Evolutionary conservation across 2,797 vertebrate species (phyloP).

Genomic region (Macrochelys suwanniensis): DNA sequence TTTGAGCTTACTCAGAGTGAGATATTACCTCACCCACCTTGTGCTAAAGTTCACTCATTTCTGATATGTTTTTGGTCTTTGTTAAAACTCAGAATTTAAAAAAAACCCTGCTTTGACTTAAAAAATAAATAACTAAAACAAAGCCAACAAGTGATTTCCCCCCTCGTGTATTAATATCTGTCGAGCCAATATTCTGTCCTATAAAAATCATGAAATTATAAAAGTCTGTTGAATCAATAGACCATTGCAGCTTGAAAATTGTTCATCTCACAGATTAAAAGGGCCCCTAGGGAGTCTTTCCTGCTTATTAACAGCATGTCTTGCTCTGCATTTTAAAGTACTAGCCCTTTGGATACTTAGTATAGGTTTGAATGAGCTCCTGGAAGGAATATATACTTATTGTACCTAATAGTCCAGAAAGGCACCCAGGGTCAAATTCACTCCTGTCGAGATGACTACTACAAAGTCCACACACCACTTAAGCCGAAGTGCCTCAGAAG

Average conservation of each 20-base stretch:
- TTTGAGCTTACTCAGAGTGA: not conserved
- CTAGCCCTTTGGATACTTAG: constrained; percentile 30
- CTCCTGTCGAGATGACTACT: not conserved
- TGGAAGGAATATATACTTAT: constrained; percentile 2
- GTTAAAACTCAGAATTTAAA: not conserved
- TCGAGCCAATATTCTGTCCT: constrained; percentile 18
- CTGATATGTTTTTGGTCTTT: not conserved
- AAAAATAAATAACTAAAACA: not conserved
- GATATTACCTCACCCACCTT: not conserved
- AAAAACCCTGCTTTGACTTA: constrained; percentile 8
- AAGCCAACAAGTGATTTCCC: constrained; percentile 35
- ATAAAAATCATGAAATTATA: constrained; percentile 45
- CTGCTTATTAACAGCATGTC: constrained; percentile 35
- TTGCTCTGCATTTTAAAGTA: constrained; percentile 37
- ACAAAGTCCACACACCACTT: not conserved
- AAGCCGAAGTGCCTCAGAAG: not conserved
- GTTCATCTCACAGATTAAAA: constrained; percentile 26
- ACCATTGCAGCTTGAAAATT: constrained; percentile 43
- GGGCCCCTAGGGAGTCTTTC: constrained; percentile 11
- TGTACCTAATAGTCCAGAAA: not conserved
- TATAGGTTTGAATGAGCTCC: constrained; percentile 43
- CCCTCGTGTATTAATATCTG: constrained; percentile 25
- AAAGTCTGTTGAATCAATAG: constrained; percentile 62
- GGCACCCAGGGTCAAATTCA: not conserved
- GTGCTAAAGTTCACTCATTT: not conserved